Evolutionary conservation across 2,113 vertebrate species (phyloP).

Genomic region (Cynoglossus semilaevis): DNA sequence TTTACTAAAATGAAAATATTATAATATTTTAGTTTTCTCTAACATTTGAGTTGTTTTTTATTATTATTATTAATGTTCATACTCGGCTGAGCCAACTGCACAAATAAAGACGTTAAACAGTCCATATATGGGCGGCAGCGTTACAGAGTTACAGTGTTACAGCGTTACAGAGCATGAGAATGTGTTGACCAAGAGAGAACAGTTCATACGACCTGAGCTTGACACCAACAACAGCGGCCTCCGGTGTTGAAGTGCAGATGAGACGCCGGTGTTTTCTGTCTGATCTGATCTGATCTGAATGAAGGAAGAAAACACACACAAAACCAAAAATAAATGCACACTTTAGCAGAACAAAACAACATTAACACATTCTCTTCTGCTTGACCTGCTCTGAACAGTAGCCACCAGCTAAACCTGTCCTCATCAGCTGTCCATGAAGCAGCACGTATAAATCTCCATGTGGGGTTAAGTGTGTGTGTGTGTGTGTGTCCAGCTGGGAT

Average conservation of each 20-base stretch:
- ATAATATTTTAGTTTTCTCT: not conserved
- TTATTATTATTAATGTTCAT: not conserved
- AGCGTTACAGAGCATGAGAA: slow-evolving; percentile 48
- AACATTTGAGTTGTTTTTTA: not conserved
- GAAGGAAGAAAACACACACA: slow-evolving; percentile 16
- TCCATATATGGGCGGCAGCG: slow-evolving; percentile 26
- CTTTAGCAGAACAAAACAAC: slow-evolving; percentile 58
- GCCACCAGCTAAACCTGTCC: slow-evolving; percentile 69
- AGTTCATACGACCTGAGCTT: slow-evolving; percentile 53
- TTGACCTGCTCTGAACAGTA: slow-evolving; percentile 74
- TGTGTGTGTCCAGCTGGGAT: slow-evolving; percentile 69
- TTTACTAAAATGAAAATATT: not conserved
- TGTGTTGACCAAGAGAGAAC: slow-evolving; percentile 28
- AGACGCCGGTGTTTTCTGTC: slow-evolving; percentile 66
- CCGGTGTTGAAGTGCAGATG: slow-evolving; percentile 42
- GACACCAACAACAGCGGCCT: slow-evolving; percentile 52
- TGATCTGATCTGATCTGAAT: slow-evolving; percentile 37
- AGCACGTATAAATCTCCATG: slow-evolving; percentile 45
- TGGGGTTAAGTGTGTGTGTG: slow-evolving; percentile 36
- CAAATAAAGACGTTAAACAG: slow-evolving; percentile 25
- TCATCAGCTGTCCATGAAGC: slow-evolving; percentile 73
- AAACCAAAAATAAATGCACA: slow-evolving; percentile 44
- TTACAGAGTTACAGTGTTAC: too few species aligned
- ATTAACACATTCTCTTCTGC: slow-evolving; percentile 70
- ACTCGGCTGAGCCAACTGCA: not conserved